Conservation (phyloP, 2,888 invertebrate species). For the Meganola albula region DNA sequence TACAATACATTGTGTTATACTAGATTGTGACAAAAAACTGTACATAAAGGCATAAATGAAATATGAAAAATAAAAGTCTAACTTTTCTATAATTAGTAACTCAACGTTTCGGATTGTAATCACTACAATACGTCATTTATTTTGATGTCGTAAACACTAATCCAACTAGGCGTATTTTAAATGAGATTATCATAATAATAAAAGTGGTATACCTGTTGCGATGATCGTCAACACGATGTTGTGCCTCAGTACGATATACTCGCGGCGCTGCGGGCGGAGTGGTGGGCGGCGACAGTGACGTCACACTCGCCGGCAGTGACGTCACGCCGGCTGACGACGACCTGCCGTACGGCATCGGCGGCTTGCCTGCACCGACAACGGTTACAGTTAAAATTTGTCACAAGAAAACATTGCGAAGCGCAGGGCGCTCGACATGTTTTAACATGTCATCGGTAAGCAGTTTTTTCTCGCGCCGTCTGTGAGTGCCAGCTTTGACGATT, state of each 20-base stretch:
- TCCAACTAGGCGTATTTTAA: no score
- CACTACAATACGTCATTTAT: no score
- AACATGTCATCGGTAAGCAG: no score
- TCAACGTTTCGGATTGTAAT: no score
- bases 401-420: no score
- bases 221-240: conserved; percentile 67
- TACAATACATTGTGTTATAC: background rate
- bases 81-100: no score
- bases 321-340: conserved; percentile 77
- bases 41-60: background rate
- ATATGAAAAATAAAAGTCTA: background rate
- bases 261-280: conserved; percentile 48
- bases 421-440: no score
- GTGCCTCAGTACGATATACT: conserved; percentile 71
- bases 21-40: background rate
- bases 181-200: no score
- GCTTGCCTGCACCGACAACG: conserved; percentile 67
- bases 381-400: no score
- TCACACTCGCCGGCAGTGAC: conserved; percentile 61
- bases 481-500: no score
- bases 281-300: conserved; percentile 57
- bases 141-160: no score
- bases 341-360: conserved; percentile 82
- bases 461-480: no score
- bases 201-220: conserved; percentile 64